A percentile compares a stretch with the other conserved stretches of the same genome.
phyloP scores from a whole-genome alignment of 2,888 invertebrate species.

The Seira ritae region DNA sequence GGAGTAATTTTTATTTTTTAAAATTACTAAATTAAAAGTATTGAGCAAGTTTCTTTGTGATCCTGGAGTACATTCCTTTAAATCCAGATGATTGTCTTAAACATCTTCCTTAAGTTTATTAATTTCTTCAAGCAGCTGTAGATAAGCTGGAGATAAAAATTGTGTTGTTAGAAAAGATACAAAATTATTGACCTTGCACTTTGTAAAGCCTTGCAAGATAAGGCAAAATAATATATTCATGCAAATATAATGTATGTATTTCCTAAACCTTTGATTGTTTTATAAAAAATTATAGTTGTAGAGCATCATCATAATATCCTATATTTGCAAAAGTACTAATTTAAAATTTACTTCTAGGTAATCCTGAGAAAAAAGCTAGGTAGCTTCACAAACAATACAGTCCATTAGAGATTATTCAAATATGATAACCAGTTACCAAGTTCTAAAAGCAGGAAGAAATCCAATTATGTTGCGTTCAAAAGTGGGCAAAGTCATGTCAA shows the following conservation, averaged over 20 bases:
- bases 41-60: too few relatives aligned
- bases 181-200: too few relatives aligned
- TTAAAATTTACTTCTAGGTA: background rate
- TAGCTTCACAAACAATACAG: background rate
- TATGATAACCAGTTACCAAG: background rate
- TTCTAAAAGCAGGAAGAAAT: background rate
- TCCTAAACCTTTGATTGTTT: background rate
- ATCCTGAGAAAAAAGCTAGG: slow-evolving; percentile 1
- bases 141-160: too few relatives aligned
- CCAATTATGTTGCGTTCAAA: background rate
- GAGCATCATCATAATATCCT: background rate
- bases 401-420: background rate
- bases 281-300: background rate
- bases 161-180: too few relatives aligned
- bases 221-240: too few relatives aligned
- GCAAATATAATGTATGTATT: background rate
- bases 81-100: too few relatives aligned
- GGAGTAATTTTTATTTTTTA: too few relatives aligned
- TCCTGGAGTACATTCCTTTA: too few relatives aligned
- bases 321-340: background rate
- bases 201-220: too few relatives aligned
- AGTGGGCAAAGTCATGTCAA: background rate
- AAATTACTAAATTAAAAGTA: too few relatives aligned
- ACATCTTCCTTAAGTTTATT: too few relatives aligned
- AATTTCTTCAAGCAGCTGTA: too few relatives aligned